These are phyloP conservation scores for Urocyon cinereoargenteus DNA, from an alignment of 2,797 vertebrate genomes.

Conservation along the genomic window DNA sequence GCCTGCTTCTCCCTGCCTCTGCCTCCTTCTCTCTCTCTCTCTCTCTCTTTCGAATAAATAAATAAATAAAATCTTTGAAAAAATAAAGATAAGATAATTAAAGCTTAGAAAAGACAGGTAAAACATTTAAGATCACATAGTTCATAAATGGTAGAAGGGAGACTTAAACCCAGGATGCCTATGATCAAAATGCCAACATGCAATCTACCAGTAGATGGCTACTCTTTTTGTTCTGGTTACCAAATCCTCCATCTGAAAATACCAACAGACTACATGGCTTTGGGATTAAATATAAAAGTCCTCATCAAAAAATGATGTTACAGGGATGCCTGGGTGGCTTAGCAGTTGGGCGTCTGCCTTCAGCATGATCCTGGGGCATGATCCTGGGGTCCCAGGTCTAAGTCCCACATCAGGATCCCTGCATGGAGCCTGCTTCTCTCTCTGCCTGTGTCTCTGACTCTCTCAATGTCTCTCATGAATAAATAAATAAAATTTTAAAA, in stretches of 20 bases:
- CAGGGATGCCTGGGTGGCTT: background rate
- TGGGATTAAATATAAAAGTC: background rate
- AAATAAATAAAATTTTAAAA: background rate
- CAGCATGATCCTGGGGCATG: no score
- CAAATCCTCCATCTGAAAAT: background rate
- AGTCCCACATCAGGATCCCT: no score
- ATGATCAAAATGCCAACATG: background rate
- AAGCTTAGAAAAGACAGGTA: background rate
- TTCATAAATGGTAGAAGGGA: conserved; percentile 6
- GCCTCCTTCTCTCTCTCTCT: no score
- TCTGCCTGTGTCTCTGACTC: no score
- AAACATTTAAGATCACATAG: background rate
- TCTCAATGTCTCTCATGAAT: no score
- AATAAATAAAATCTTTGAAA: no score
- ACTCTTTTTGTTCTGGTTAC: background rate
- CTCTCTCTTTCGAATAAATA: no score
- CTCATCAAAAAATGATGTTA: background rate
- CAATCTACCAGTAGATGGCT: background rate
- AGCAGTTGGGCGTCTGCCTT: no score
- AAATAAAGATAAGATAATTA: background rate
- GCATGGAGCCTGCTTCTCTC: no score
- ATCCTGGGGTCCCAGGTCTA: no score
- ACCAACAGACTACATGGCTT: background rate
- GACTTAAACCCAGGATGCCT: background rate
- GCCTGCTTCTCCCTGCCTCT: no score